Base-by-base conservation (phyloP, 2,797 vertebrate species). In the Platyrinchus mystaceus region DNA sequence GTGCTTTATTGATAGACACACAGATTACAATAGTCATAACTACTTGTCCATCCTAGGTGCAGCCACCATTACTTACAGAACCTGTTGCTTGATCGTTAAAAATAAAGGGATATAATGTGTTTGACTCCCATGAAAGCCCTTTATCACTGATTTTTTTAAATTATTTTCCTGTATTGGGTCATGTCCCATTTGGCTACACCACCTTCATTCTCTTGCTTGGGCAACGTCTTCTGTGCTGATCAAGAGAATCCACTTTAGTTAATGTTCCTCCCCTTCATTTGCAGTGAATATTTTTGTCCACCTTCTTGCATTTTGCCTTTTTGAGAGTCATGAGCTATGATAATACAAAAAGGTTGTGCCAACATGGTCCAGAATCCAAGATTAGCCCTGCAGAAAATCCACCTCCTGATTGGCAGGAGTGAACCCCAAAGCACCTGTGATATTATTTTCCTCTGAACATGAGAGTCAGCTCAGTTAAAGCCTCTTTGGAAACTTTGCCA, bases 361-460 rank as follows among this genome's bases (percentile, higher is more conserved):
- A 84, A 83, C 24, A 53, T 1, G 2, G 41, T 67, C 53, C 39
- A 41, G 80, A 92, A 91, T 89, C 68, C 56, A 93, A 76, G 53
- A 39, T 87, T 73, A 91, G 56, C 26, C 30, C 37, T 55, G 18
- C 30, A 96, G 94, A 97, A 98, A 97, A 97, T 95, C 78, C 43
- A 10, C 47, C 68, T 93, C 90, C 89, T 93, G 81, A 96, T 94
- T 88, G 92, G 73, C 85, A 93, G 71, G 52, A 92, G 74, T 4
- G 10, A 92, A 86, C 49, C 87, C 83, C 92, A 78, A 68, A 95
- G 41, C 52, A 75, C 53, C 71, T 7, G 2, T 92, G 77, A 50
- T 56, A 50, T 77, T 93, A 94, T 82, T 88, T 85, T 85, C 30
- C 74, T 94, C 90, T 74, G 93, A 97, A 86, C 78, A 41, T 9